Evolutionary conservation across 2,113 vertebrate species (phyloP).

Genomic region (Hemicordylus capensis): DNA sequence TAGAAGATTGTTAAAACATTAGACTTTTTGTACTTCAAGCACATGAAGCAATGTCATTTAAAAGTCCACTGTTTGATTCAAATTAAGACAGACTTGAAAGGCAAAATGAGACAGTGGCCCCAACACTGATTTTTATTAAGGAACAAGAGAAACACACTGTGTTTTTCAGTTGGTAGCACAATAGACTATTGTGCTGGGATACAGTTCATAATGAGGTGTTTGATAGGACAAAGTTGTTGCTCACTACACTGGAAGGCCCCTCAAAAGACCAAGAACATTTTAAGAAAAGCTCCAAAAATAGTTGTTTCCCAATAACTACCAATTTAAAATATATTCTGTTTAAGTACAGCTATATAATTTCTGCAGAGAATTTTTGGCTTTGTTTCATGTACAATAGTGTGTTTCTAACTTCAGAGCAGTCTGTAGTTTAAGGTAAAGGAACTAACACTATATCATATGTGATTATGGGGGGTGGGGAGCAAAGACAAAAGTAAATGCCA

Average conservation of each 20-base stretch:
- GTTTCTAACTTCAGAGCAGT: not conserved
- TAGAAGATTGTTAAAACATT: not conserved
- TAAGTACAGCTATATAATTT: not conserved
- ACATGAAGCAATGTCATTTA: slow-evolving; percentile 9
- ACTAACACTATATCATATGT: not conserved
- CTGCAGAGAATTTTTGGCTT: slow-evolving; percentile 27
- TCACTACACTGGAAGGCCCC: slow-evolving; percentile 14
- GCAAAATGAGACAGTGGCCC: slow-evolving; percentile 10
- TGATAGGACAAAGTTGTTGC: slow-evolving; percentile 31
- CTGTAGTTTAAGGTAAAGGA: not conserved
- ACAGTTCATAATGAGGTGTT: slow-evolving; percentile 46
- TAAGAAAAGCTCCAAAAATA: slow-evolving; percentile 46
- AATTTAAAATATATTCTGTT: slow-evolving; percentile 26
- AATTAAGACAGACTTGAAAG: slow-evolving; percentile 31
- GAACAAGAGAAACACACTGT: slow-evolving; percentile 23
- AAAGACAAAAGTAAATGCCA: not conserved
- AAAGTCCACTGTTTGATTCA: slow-evolving; percentile 14
- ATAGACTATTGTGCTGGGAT: slow-evolving; percentile 19
- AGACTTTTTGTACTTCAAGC: slow-evolving; percentile 39
- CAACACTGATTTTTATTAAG: not conserved
- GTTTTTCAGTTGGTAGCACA: slow-evolving; percentile 11
- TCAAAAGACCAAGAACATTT: slow-evolving; percentile 29
- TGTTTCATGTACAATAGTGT: not conserved
- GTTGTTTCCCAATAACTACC: slow-evolving; percentile 35
- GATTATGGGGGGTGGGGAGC: not conserved